Conservation (phyloP, 2,888 invertebrate genomes). For the Phengaris alcon region DNA sequence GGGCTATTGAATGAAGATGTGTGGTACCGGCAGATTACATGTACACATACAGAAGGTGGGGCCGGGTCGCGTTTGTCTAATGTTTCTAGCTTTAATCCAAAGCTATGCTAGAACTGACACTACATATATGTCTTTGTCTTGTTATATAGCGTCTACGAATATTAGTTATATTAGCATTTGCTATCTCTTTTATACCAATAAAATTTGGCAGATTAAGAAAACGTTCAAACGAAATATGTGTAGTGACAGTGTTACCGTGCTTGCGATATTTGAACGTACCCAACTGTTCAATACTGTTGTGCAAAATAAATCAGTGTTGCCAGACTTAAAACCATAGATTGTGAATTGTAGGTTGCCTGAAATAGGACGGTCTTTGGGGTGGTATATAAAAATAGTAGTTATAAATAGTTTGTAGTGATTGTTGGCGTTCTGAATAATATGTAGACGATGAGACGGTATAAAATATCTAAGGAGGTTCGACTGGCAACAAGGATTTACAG, state of each 20-base stretch:
- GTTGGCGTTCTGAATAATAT: not conserved
- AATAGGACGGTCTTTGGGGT: not conserved
- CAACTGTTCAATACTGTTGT: not conserved
- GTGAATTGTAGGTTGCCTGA: conserved; percentile 8
- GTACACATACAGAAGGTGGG: no score
- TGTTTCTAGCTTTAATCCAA: not conserved
- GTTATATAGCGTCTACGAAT: no score
- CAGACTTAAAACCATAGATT: not conserved
- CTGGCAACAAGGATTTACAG: not conserved
- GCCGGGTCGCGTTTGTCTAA: not conserved
- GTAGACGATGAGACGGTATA: not conserved
- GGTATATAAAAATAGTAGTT: conserved; percentile 4
- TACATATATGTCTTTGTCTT: not conserved
- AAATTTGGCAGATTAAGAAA: not conserved
- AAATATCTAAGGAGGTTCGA: not conserved
- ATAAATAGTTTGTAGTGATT: not conserved
- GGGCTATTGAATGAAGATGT: no score
- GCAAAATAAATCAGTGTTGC: not conserved
- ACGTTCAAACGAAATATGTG: not conserved
- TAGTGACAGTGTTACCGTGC: not conserved
- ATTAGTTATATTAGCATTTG: not conserved
- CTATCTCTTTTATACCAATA: not conserved
- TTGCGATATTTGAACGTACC: not conserved
- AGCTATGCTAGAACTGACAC: not conserved
- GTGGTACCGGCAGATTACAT: no score